Evolutionary conservation across 2,113 vertebrate species (phyloP).

Genomic region (Halcyon senegalensis): DNA sequence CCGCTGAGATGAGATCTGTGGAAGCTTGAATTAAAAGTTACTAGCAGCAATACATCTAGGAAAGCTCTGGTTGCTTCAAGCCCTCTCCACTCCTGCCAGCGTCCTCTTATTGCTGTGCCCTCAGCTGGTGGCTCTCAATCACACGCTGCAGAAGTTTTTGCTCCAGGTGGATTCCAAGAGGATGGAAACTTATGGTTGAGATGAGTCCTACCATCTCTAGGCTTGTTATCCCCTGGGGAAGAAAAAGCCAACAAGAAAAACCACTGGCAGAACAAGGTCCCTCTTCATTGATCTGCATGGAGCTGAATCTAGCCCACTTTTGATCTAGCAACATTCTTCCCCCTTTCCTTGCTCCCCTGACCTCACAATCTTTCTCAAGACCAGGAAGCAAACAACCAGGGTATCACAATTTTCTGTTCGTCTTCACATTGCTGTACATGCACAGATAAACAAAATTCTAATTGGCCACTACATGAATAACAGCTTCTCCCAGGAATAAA

Average conservation of each 20-base stretch:
- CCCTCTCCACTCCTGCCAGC: not conserved
- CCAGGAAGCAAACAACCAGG: not conserved
- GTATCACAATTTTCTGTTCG: not conserved
- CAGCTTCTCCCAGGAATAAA: not conserved
- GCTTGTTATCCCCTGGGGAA: fast-evolving
- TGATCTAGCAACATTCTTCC: not conserved
- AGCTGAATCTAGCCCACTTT: not conserved
- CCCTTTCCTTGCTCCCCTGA: not conserved
- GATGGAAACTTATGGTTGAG: not conserved
- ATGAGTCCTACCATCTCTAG: not conserved
- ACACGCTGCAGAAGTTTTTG: not conserved
- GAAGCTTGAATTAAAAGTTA: not conserved
- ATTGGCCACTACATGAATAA: not conserved
- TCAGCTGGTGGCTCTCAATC: not conserved
- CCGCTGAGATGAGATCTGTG: not conserved
- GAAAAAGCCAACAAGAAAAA: not conserved
- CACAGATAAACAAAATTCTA: not conserved
- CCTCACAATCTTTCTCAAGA: not conserved
- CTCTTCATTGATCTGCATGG: too few species aligned
- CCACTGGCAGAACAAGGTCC: not conserved
- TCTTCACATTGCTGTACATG: not conserved
- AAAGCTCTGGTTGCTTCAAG: not conserved
- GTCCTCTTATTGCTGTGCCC: not conserved
- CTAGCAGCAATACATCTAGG: not conserved
- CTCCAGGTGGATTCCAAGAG: not conserved